Conservation (phyloP, 1,140 invertebrate genomes). For the Drosophila nannoptera region DNA sequence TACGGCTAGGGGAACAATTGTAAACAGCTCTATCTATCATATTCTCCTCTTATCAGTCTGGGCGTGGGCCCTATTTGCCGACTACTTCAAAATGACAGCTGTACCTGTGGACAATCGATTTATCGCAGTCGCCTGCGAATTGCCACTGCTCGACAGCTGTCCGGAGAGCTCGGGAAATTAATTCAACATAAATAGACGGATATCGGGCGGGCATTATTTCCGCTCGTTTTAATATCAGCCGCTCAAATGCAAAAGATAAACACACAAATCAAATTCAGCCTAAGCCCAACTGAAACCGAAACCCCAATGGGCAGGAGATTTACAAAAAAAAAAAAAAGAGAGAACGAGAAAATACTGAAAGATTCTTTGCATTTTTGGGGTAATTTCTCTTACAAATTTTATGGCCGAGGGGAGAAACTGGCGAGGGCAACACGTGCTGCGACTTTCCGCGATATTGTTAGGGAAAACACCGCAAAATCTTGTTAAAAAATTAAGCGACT, state of each 20-base stretch:
- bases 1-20: constrained; percentile 46
- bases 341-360: too few species aligned
- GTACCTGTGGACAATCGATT: constrained; percentile 40
- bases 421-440: constrained; percentile 66
- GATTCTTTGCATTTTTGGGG: constrained; percentile 35
- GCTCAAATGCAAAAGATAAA: constrained; percentile 69
- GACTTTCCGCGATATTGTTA: constrained; percentile 39
- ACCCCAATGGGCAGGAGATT: constrained; percentile 21
- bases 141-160: constrained; percentile 58
- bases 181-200: constrained; percentile 35
- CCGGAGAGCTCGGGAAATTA: neutral
- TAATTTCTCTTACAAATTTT: constrained; percentile 53
- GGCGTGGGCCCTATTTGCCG: constrained; percentile 52
- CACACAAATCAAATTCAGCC: constrained; percentile 70
- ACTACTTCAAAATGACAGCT: constrained; percentile 72
- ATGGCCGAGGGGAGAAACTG: constrained; percentile 40
- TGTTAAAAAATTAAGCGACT: constrained; percentile 72
- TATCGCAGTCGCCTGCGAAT: constrained; percentile 38
- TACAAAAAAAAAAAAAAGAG: constrained; percentile 36
- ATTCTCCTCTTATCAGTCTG: constrained; percentile 32
- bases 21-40: constrained; percentile 60
- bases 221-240: constrained; percentile 61
- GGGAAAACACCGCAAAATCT: constrained; percentile 65
- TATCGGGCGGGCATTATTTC: constrained; percentile 64
- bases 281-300: constrained; percentile 61